These are phyloP conservation scores for Phymorhynchus buccinoides DNA, from an alignment of 1,140 invertebrate species.

Conservation along the genomic window DNA sequence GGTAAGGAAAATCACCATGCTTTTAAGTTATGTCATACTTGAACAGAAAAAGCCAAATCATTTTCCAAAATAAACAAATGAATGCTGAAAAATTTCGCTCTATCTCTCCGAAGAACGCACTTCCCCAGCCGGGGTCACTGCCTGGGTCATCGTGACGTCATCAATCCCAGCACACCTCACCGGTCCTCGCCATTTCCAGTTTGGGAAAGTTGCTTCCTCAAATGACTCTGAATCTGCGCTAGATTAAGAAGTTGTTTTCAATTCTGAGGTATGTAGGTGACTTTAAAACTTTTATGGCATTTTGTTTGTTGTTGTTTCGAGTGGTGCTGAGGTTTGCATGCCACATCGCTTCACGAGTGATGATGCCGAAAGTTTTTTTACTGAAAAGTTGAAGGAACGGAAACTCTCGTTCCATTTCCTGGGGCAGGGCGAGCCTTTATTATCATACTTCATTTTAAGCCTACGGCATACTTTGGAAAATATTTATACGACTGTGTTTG, in stretches of 20 bases:
- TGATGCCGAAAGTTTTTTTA: conserved; percentile 4
- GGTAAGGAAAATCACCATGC: not conserved
- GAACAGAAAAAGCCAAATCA: conserved; percentile 30
- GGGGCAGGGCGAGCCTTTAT: conserved; percentile 31
- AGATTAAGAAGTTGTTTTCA: conserved; percentile 24
- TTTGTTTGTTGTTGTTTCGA: not conserved
- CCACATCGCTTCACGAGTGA: not conserved
- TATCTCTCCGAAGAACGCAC: conserved; percentile 46
- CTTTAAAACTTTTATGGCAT: not conserved
- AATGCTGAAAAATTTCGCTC: conserved; percentile 21
- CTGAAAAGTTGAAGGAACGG: conserved; percentile 25
- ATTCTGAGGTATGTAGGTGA: not conserved
- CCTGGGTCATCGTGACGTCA: conserved; percentile 58
- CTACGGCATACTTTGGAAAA: too few relatives aligned
- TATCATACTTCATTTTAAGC: conserved; percentile 15
- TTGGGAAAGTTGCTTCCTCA: conserved; percentile 46
- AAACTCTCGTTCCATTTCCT: conserved; percentile 34
- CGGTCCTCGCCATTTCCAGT: conserved; percentile 56
- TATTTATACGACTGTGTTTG: not conserved
- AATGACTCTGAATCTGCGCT: conserved; percentile 37
- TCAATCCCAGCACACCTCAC: conserved; percentile 53
- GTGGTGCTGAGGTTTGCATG: not conserved
- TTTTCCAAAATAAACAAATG: conserved; percentile 34
- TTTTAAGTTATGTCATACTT: conserved; percentile 36
- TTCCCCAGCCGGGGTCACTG: conserved; percentile 56